Base-by-base conservation (phyloP, 1,140 invertebrate species). In the Agrypnia vestita region DNA sequence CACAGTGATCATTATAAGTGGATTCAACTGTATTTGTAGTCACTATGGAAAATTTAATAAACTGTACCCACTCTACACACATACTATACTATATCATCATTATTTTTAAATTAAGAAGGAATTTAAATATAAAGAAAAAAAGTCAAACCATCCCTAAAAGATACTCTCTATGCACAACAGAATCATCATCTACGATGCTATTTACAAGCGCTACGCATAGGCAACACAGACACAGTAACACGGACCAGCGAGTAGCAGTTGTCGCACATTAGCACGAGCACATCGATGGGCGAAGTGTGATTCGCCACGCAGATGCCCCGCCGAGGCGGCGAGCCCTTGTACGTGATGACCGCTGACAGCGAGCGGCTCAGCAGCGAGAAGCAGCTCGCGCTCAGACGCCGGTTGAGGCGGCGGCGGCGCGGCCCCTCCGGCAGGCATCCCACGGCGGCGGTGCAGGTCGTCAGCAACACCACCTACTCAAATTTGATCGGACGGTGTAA, bases 251-350 rank as follows among this genome's bases (percentile, higher is more conserved):
- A 98, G 90, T 99, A 99, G 85, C 96, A 96, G 88, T 98, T 98
- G 90, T 99, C 98, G 90, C 96, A 97, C 92, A 98, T 97, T 56
- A 99, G 92, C 80, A 99, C 94, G 76, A 99, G 92, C 55, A 97
- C 97, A 90, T 99, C 98, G 82, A 99, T 98, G 0, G 98, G 99
- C 77, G 97, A 99, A 0, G 99, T 99, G 88, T 99, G 99, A 91
- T 99, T 99, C 64, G 99, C 98, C 17, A 99, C 98, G 90, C 98
- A 99, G 84, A 99, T 99, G 46, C 98, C 97, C 35, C 97, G 96
- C 81, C 91, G 92, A 88, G 97, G 96, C 85, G 95, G 92, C 59
- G 91, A 88, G 86, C 97, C 96, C 89, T 98, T 96, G 89, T 98
- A 98, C 19, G 92, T 96, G 79, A 98, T 94, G 82, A 97, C 96